Evolutionary conservation across 1,140 invertebrate species (phyloP), one percentile per base, ranked within the genome.

Genomic region (Heliconius hewitsoni): DNA sequence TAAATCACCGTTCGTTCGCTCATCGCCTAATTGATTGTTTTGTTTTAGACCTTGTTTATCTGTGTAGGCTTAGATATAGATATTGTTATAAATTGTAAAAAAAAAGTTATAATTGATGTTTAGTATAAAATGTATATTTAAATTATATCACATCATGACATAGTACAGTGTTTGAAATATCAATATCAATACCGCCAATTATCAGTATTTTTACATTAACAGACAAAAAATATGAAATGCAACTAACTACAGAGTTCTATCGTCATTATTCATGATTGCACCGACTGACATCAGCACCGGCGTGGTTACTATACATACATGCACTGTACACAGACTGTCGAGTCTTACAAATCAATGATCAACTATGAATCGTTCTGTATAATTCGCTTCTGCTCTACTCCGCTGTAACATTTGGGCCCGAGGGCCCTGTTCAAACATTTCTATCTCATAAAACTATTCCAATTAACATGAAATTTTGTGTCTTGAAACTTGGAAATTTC

Each of bases 311-410:
- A 84, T 74, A 81, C 78, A 81, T 50, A 81, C 79, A 81, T 79
- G 82, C 84, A 84, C 83, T 74, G 81, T 75, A 82, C 83, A 82
- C 82, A 85, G 83, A 86, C 77, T 50, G 34, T 70, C 55, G 34
- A 70, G 55, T 73, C 73, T 76, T 82, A 74, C 66, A 77, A 76
- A 50, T 55, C 72, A 74, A 55, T 73, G 57, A 42, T 66, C 66
- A 72, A 77, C 46, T 71, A 76, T 71, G 52, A 79, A 77, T 74
- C 75, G 75, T 77, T 80, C 78, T 80, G 78, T 80, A 80, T 80
- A 71, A 77, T 71, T 79, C 76, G 81, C 81, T 80, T 78, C 70
- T 80, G 81, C 79, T 82, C 81, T 82, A 50, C 78, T 74, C 78
- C 79, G 78, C 78, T 78, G 74, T 77, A 66, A 80, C 75, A 80